Conservation (phyloP, 2,797 vertebrate genomes). For the Notolabrus celidotus region DNA sequence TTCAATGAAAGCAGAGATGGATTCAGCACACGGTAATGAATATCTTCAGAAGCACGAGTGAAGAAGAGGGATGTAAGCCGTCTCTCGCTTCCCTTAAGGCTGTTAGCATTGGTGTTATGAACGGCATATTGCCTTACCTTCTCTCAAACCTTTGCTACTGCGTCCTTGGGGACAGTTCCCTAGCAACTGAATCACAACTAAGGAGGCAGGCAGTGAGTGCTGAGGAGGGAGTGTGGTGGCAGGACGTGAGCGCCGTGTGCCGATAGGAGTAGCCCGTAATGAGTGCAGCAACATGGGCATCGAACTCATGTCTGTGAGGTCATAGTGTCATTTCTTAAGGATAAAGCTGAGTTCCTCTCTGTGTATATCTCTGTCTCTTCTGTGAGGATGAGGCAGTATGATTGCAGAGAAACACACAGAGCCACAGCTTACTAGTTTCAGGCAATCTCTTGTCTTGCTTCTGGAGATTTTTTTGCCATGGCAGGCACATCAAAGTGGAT, state of each 20-base stretch:
- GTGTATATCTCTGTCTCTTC: conserved; percentile 13
- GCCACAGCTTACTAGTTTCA: conserved; percentile 48
- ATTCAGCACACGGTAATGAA: conserved; percentile 64
- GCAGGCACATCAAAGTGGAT: conserved; percentile 76
- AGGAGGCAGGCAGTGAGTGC: conserved; percentile 40
- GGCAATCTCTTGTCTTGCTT: conserved; percentile 50
- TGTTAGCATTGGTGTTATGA: conserved; percentile 77
- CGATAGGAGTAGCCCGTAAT: conserved; percentile 46
- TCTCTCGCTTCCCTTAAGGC: conserved; percentile 70
- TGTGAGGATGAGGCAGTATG: conserved; percentile 18
- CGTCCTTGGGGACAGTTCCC: conserved; percentile 79
- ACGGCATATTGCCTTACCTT: conserved; percentile 60
- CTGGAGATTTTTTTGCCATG: conserved; percentile 55
- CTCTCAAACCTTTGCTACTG: conserved; percentile 59
- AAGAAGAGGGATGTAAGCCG: conserved; percentile 34
- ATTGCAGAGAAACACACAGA: conserved; percentile 35
- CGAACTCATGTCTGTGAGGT: conserved; percentile 53
- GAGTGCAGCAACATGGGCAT: conserved; percentile 56
- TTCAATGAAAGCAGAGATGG: conserved; percentile 32
- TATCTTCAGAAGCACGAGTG: conserved; percentile 29
- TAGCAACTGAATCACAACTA: conserved; percentile 82
- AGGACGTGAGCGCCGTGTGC: conserved; percentile 50
- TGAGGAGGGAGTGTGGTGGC: conserved; percentile 57
- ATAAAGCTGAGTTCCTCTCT: conserved; percentile 39
- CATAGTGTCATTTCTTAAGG: conserved; percentile 44